A percentile compares a stretch with the other conserved stretches of the same genome.
Conservation (phyloP, 2,888 invertebrate species). For the Margaritifera margaritifera region DNA sequence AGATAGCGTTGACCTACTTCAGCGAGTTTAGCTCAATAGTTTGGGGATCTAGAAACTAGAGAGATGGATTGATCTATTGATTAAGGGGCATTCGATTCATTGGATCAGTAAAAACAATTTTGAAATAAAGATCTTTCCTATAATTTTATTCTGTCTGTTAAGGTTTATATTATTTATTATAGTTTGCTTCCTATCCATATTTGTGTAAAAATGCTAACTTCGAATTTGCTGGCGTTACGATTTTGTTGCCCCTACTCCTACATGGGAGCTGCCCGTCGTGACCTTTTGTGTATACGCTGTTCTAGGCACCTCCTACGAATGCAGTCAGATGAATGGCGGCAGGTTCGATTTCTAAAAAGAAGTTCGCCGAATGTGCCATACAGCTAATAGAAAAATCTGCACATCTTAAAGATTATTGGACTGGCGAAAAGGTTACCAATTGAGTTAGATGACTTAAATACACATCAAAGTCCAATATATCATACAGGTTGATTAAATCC, state of each 20-base stretch:
- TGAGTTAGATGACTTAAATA: neutral
- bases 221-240: neutral
- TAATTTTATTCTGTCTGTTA: too few relatives aligned
- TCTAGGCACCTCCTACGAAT: constrained; percentile 43
- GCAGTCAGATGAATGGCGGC: constrained; percentile 47
- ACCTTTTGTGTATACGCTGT: constrained; percentile 41
- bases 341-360: constrained; percentile 71
- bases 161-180: fast-evolving
- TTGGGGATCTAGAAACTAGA: constrained; percentile 64
- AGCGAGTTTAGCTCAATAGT: constrained; percentile 65
- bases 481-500: too few relatives aligned
- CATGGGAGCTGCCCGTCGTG: constrained; percentile 15
- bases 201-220: too few relatives aligned
- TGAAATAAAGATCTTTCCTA: too few relatives aligned
- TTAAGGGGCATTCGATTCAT: constrained; percentile 3
- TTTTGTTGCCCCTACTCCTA: neutral
- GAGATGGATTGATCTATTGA: constrained; percentile 38
- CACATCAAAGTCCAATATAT: too few relatives aligned
- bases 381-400: constrained; percentile 68
- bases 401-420: constrained; percentile 42
- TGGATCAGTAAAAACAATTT: constrained; percentile 2
- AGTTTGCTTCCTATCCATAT: too few relatives aligned
- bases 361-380: constrained; percentile 71
- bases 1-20: constrained; percentile 64
- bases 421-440: constrained; percentile 23